These are phyloP conservation scores for Pseudonaja textilis DNA, from an alignment of 2,113 vertebrate species.

Conservation along the genomic window DNA sequence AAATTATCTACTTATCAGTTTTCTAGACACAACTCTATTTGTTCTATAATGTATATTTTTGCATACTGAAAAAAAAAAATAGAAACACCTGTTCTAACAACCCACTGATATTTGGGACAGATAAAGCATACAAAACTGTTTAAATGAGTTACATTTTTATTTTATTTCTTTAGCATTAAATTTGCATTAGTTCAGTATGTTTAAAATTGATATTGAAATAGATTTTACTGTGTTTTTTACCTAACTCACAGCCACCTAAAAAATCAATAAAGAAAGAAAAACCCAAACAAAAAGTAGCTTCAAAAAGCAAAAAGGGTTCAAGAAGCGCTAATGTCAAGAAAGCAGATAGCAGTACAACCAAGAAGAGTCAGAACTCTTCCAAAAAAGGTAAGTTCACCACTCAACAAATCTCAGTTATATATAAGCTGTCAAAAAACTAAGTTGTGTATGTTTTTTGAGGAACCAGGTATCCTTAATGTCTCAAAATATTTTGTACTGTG, in stretches of 20 bases:
- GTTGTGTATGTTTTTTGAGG: background rate
- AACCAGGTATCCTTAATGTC: background rate
- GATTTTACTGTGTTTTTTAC: slow-evolving; percentile 22
- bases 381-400: slow-evolving; percentile 74
- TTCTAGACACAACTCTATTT: background rate
- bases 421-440: background rate
- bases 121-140: background rate
- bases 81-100: background rate
- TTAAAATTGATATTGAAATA: background rate
- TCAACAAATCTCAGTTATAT: background rate
- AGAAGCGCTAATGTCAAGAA: slow-evolving; percentile 89
- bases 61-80: background rate
- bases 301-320: slow-evolving; percentile 74
- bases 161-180: background rate
- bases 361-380: slow-evolving; percentile 79
- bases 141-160: background rate
- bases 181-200: background rate
- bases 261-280: slow-evolving; percentile 78
- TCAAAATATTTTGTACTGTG: background rate
- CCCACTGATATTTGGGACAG: background rate
- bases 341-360: slow-evolving; percentile 93
- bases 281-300: slow-evolving; percentile 63
- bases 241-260: slow-evolving; percentile 77
- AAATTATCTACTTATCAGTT: background rate
- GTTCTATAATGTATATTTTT: background rate